These are phyloP conservation scores for Fragum fragum DNA, from an alignment of 2,888 invertebrate genomes.

Conservation along the genomic window DNA sequence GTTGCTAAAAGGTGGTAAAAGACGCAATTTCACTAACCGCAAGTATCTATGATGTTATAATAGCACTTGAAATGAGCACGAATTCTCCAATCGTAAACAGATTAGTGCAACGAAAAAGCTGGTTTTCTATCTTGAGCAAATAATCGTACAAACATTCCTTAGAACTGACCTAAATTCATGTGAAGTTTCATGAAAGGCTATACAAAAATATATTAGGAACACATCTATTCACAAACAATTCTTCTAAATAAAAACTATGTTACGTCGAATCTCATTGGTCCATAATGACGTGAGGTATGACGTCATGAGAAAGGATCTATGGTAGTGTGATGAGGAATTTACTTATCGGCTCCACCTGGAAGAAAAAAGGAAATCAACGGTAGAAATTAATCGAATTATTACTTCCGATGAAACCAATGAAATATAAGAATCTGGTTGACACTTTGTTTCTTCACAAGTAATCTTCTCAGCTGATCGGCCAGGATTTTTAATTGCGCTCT, in stretches of 20 bases:
- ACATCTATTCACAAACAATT: slow-evolving; percentile 14
- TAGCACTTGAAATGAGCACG: not conserved
- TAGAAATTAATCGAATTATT: too few relatives aligned
- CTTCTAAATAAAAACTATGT: slow-evolving; percentile 11
- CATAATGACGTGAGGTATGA: slow-evolving; percentile 12
- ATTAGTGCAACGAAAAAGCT: not conserved
- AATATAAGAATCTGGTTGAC: too few relatives aligned
- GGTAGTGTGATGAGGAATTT: not conserved
- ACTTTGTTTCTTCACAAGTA: too few relatives aligned
- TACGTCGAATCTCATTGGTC: slow-evolving; percentile 27
- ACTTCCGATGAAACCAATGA: too few relatives aligned
- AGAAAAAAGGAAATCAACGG: too few relatives aligned
- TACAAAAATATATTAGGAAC: not conserved
- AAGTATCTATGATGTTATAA: slow-evolving; percentile 5
- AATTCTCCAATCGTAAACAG: not conserved
- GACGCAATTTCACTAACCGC: slow-evolving; percentile 25
- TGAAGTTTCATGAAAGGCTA: not conserved
- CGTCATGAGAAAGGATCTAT: slow-evolving; percentile 12
- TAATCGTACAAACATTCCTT: not conserved
- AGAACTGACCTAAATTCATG: not conserved
- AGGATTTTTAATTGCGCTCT: too few relatives aligned
- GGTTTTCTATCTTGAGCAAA: not conserved
- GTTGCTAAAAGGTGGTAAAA: slow-evolving; percentile 7
- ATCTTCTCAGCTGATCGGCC: too few relatives aligned
- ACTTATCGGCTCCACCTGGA: slow-evolving; percentile 20